Conservation (phyloP, 2,797 vertebrate genomes). For the Helostoma temminkii region DNA sequence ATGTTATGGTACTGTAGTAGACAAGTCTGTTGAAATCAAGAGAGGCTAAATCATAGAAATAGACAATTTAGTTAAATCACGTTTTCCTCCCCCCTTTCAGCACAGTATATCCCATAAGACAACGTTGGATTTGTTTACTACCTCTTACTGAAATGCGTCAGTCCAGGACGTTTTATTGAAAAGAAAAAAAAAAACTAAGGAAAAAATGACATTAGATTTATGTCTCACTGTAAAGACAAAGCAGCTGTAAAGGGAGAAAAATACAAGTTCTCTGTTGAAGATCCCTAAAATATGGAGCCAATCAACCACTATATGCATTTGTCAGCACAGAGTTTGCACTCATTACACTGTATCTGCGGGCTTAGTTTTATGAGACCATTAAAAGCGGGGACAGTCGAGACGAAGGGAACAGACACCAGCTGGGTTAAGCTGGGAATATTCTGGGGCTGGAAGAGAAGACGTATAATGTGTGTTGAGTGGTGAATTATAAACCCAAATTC, state of each 20-base stretch:
- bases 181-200: too few relatives aligned
- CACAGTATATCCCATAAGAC: slow-evolving; percentile 24
- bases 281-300: slow-evolving; percentile 55
- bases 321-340: slow-evolving; percentile 48
- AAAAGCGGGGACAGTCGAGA: slow-evolving; percentile 64
- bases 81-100: slow-evolving; percentile 10
- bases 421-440: slow-evolving; percentile 43
- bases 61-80: slow-evolving; percentile 15
- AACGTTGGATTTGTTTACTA: slow-evolving; percentile 35
- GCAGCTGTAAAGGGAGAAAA: slow-evolving; percentile 40
- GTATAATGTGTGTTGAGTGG: background rate
- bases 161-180: slow-evolving; percentile 42
- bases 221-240: slow-evolving; percentile 48
- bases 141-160: slow-evolving; percentile 36
- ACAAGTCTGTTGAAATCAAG: slow-evolving; percentile 9
- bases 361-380: slow-evolving; percentile 67
- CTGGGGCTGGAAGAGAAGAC: slow-evolving; percentile 9
- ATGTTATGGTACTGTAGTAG: background rate
- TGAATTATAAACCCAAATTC: slow-evolving; percentile 32
- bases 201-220: slow-evolving; percentile 58
- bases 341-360: slow-evolving; percentile 55
- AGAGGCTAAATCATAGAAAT: slow-evolving; percentile 16
- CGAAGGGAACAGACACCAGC: slow-evolving; percentile 37
- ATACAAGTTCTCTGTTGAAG: slow-evolving; percentile 39
- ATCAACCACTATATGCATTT: slow-evolving; percentile 43